Base-by-base conservation (phyloP, 2,888 invertebrate genomes). In the Agonopterix heracliana region DNA sequence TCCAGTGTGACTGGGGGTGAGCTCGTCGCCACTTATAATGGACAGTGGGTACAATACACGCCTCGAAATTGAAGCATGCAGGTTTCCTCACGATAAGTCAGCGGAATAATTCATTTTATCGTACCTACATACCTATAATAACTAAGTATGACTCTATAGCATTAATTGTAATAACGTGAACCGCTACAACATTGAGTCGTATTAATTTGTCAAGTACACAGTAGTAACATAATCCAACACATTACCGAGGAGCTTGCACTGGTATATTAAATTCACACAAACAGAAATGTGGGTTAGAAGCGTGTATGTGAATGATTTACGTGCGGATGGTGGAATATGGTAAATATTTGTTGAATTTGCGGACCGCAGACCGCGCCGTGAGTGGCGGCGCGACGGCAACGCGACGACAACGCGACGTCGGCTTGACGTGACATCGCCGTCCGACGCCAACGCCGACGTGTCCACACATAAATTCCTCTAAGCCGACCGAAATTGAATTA, bases 401-500 rank as follows among this genome's bases (percentile, higher is more conserved):
- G 42, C 40, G 45, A 12, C 40, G 41, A 41, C 41, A 41, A 12
- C 13, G 41, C 38, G 52, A 50, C 53, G 46, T 38, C 47, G 45
- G 41, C 44, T 45, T 35, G 47, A 34, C 47, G 52, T 49, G 45
- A 56, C 62, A 56, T 36, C 56, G 48, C 54, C 52, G 53, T 14
- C 38, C 38, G n/a, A 9, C 8, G 12, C 43, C 43, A 17, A 10
- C 35, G 36, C 53, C 63, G 57, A 64, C 73, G 73, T 71, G 73
- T 59, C 66, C 74, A 64, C 72, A 74, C 78, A 78, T 79, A 79
- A 78, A 78, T 76, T 68, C 42, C 45, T 45, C 42, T 40, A 54
- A 57, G 50, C 63, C 60, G 49, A 69, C 68, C 67, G 67, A 79
- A 84, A 85, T 84, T 81, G 82, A 84, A 84, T 85, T 51, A 48